A percentile compares a stretch with the other conserved stretches of the same genome.
phyloP scores from a whole-genome alignment of 2,797 vertebrate species.

The Eospalax fontanierii region DNA sequence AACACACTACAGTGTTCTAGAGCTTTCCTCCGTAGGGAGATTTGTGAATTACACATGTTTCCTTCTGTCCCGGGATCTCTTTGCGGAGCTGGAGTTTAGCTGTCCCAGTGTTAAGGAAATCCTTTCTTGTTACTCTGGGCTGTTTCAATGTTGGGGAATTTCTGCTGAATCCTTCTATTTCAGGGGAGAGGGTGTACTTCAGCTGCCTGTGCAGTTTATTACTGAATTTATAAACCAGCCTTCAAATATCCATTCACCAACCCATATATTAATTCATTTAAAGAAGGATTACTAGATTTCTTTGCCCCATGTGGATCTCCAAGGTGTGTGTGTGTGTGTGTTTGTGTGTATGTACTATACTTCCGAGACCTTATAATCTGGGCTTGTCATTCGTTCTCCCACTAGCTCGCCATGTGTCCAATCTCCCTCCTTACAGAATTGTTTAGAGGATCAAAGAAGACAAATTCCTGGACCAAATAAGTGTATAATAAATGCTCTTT shows the following conservation, averaged over 20 bases:
- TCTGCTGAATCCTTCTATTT: slow-evolving; percentile 12
- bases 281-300: not conserved
- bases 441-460: not conserved
- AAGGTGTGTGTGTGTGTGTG: not conserved
- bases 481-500: not conserved
- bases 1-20: not conserved
- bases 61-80: not conserved
- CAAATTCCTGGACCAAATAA: not conserved
- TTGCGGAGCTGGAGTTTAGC: not conserved
- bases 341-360: not conserved
- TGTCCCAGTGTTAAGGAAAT: not conserved
- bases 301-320: not conserved
- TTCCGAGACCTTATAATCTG: not conserved
- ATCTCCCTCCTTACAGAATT: not conserved
- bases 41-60: not conserved
- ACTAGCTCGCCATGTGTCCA: no score
- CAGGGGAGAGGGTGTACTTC: not conserved
- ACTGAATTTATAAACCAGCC: not conserved
- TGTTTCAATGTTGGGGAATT: not conserved
- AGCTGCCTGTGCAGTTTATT: not conserved
- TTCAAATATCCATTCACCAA: slow-evolving; percentile 1
- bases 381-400: not conserved
- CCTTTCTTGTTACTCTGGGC: not conserved
- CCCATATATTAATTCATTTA: not conserved
- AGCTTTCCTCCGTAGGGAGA: not conserved